Evolutionary conservation across 2,888 invertebrate species (phyloP).

Genomic region (Drosophila imparisetae): DNA sequence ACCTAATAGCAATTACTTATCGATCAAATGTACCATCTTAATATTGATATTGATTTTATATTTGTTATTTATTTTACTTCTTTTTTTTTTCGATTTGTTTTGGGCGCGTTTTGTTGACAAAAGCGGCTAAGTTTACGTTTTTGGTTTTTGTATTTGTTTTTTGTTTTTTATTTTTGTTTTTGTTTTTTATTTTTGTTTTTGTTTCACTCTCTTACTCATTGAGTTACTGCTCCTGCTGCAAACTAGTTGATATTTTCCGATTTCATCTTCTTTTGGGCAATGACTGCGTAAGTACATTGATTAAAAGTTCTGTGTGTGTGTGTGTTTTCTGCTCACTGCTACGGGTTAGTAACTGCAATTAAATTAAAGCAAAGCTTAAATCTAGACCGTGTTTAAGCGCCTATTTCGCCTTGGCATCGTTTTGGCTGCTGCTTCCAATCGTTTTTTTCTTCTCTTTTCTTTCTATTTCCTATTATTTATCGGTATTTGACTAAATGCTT

Average conservation of each 20-base stretch:
- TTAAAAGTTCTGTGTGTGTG: neutral
- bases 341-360: conserved; percentile 1
- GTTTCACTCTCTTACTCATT: neutral
- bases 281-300: conserved; percentile 19
- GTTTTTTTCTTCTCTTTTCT: neutral
- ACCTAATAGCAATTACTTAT: conserved; percentile 45
- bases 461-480: neutral
- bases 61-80: conserved; percentile 17
- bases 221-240: conserved; percentile 31
- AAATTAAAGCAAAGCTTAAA: conserved; percentile 12
- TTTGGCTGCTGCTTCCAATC: conserved; percentile 47
- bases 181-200: neutral
- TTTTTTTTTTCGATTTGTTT: conserved; percentile 15
- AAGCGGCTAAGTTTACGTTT: conserved; percentile 67
- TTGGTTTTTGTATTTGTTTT: neutral
- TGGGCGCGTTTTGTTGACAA: conserved; percentile 71
- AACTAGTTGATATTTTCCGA: conserved; percentile 21
- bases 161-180: neutral
- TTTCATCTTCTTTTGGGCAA: conserved; percentile 14
- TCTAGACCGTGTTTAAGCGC: conserved; percentile 45
- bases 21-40: conserved; percentile 28
- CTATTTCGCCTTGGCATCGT: conserved; percentile 37
- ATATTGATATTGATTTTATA: conserved; percentile 23
- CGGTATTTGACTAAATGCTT: conserved; percentile 47
- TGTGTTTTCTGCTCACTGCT: neutral